Evolutionary conservation across 2,888 invertebrate species (phyloP).

Genomic region (Diarsia brunnea): DNA sequence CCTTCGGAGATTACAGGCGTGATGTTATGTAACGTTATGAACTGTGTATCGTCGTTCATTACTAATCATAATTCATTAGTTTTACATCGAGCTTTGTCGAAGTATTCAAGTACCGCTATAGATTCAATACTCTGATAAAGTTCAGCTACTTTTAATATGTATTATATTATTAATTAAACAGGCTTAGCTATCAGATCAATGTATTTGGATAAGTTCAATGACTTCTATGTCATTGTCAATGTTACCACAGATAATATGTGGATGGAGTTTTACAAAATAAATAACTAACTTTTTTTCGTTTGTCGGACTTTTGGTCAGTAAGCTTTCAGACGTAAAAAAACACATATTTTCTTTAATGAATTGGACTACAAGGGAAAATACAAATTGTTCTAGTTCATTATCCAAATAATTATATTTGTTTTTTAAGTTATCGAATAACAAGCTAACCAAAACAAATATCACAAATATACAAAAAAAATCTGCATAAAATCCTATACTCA

Average conservation of each 20-base stretch:
- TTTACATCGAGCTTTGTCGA: constrained; percentile 1
- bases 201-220: constrained; percentile 32
- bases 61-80: background rate
- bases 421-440: background rate
- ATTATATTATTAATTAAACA: constrained; percentile 36
- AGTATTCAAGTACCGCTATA: constrained; percentile 29
- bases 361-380: too few species aligned
- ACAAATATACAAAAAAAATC: background rate
- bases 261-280: too few species aligned
- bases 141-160: background rate
- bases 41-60: too few species aligned
- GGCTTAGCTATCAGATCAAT: constrained; percentile 6
- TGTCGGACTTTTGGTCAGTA: too few species aligned
- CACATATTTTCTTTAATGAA: too few species aligned
- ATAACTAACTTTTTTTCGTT: background rate
- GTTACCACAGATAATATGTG: background rate
- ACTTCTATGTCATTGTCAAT: constrained; percentile 3
- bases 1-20: too few species aligned
- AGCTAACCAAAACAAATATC: background rate
- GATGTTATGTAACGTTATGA: too few species aligned
- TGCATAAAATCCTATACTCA: background rate
- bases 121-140: constrained; percentile 42
- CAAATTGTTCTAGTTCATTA: too few species aligned
- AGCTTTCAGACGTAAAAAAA: too few species aligned
- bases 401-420: too few species aligned